These are phyloP conservation scores for Coccyzus lansbergi DNA, from an alignment of 2,797 vertebrate genomes.

Conservation along the genomic window DNA sequence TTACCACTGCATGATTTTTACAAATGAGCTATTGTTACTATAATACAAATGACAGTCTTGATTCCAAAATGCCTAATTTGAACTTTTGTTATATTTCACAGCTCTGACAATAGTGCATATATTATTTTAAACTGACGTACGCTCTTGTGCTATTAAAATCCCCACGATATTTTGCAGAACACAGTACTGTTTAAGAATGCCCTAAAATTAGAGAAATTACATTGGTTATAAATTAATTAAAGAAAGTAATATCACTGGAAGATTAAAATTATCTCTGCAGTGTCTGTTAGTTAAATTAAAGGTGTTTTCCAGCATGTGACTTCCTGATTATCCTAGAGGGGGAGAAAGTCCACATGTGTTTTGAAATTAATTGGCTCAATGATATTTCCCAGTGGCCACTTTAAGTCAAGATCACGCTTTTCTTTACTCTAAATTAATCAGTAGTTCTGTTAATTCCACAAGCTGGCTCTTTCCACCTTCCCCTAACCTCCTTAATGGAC, in stretches of 20 bases:
- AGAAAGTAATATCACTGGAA: neutral
- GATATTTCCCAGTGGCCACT: neutral
- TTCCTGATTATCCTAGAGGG: neutral
- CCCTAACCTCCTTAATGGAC: neutral
- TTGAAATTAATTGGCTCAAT: neutral
- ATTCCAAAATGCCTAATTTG: neutral
- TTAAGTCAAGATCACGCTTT: neutral
- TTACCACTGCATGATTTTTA: fast-evolving
- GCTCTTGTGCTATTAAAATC: neutral
- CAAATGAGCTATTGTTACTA: neutral
- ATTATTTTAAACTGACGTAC: neutral
- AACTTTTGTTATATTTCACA: neutral
- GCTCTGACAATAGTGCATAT: neutral
- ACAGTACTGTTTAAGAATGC: neutral
- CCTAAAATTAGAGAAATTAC: neutral
- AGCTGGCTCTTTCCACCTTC: fast-evolving
- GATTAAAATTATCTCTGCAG: neutral
- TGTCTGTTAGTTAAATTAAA: neutral
- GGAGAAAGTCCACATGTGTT: neutral
- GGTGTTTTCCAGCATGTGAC: neutral
- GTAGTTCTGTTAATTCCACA: neutral
- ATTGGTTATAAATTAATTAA: neutral
- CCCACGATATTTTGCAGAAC: neutral
- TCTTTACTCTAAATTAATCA: neutral
- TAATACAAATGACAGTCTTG: neutral